Evolutionary conservation across 2,888 invertebrate species (phyloP), one percentile per base, ranked within the genome.

Genomic region (Perithous albicinctus): DNA sequence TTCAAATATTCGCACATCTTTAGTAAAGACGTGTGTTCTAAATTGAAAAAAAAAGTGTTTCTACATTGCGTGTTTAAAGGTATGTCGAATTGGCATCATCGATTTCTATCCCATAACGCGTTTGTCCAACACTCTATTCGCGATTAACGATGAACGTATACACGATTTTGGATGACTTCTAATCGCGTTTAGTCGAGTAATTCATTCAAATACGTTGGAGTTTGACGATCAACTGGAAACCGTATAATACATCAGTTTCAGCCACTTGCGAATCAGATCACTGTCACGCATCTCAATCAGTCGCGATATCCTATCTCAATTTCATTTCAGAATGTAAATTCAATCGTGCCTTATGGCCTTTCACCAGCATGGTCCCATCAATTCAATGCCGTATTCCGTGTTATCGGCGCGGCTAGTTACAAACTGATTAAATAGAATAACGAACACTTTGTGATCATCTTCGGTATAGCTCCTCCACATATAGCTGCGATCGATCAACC

Each of bases 311-410:
- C 26, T 12, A 54, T 69, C 26, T 54, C 54, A 74, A 69, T 69
- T 80, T 69, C 54, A 63, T 79, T 69, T 48, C 5, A 18, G 23
- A 69, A 74, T 79, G 74, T 69, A 74, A 80, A 80, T 80, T 69
- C 26, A 20, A 54, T 79, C 79, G 79, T 74, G 66, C 61, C 61
- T 67, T 61, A 59, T 64, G 38, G 54, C 15, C 41, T 64, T 64
- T 74, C 41, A 61, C 2, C 54, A 59, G 38, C 23, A 35, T 74
- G 69, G 75, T 69, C 79, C 79, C 74, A 80, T 69, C 43, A 74
- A 74, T n/a, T n/a, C 74, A 74, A 80, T 80, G 59, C 43, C 59
- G 69, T 23, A 43, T 38, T 38, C 2, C 56, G 74, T 43, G 73
- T 79, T 79, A 79, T 79, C 79, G 61, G 59, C 35, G 41, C 10